Percentiles rank a stretch among this genome's conserved stretches.
These are phyloP conservation scores for Contarinia nasturtii DNA, from an alignment of 1,140 invertebrate genomes.

Conservation along the genomic window DNA sequence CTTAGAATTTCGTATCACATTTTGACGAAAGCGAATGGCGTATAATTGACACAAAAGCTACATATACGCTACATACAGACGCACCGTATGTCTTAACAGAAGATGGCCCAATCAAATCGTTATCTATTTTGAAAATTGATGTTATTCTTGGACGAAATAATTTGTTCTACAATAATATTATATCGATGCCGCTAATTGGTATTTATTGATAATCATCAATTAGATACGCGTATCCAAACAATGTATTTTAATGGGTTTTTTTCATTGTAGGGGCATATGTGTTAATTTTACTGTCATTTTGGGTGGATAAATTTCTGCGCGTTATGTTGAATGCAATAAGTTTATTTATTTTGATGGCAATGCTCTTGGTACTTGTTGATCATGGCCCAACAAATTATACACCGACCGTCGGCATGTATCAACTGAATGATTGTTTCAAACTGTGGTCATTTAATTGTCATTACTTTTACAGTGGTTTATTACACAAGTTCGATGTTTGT, in stretches of 20 bases:
- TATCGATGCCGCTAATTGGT: not conserved
- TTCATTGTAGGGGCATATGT: not conserved
- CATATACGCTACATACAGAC: too few species aligned
- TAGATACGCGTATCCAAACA: too few species aligned
- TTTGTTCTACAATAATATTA: not conserved
- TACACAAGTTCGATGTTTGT: too few species aligned
- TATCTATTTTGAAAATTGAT: too few species aligned
- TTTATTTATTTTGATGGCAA: not conserved
- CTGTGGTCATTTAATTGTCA: too few species aligned
- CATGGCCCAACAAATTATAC: not conserved
- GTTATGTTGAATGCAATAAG: not conserved
- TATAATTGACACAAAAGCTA: too few species aligned
- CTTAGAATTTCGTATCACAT: too few species aligned
- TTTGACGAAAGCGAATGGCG: too few species aligned
- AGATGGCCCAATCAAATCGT: too few species aligned
- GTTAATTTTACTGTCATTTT: conserved; percentile 1
- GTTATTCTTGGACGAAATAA: not conserved
- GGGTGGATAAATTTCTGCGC: not conserved
- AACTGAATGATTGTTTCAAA: not conserved
- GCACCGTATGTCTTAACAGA: too few species aligned
- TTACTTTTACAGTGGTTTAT: too few species aligned
- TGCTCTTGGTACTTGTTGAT: not conserved
- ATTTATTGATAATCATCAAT: not conserved
- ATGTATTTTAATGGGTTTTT: too few species aligned
- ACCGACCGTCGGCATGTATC: not conserved